Base-by-base conservation (phyloP, 2,113 vertebrate genomes). In the Gymnarchus niloticus region DNA sequence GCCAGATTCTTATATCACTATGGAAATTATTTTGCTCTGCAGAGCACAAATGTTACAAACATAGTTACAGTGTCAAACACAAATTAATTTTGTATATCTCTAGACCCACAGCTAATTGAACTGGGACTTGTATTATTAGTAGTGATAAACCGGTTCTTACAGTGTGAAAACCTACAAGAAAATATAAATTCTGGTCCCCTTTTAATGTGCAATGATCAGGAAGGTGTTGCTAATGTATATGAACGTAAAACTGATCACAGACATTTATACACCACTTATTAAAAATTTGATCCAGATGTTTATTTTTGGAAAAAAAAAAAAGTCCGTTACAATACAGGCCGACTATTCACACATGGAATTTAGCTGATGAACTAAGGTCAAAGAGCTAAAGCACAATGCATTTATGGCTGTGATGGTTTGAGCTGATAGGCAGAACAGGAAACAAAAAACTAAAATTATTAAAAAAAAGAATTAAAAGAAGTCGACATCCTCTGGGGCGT, bases 401-500 rank as follows among this genome's bases (percentile, higher is more conserved):
- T 46, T 44, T 8, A 46, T 1, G 33, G 73, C 33, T 10, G 41
- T 44, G 21, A 78, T n/a, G 7, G 73, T 46, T 12, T 56, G 81
- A 9, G 23, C 23, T 12, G 44, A 28, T 21, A 69, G 28, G 65
- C 54, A 65, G 25, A 44, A 81, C 0, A 49, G 21, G 49, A 17
- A 37, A 52, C 23, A 4, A 4, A 0, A 2, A 69, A 4, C 25
- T 89, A 88, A 90, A 90, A n/a, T n/a, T 86, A 89, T 19, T 23
- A 5, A 81, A 83, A 6, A 85, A 56, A 48, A 41, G 23, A 57
- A 89, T 90, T 95, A 98, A 92, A 98, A 98, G 93, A 98, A 98
- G 86, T 98, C 97, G 44, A 97, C 94, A 1, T 98, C 97, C 8
- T 98, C 97, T 0, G 97, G 97, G 8, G 97, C 97, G 6, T 98